Percentiles rank a stretch among this genome's conserved stretches.
Evolutionary conservation across 2,888 invertebrate genomes (phyloP).

Genomic region (Himalopsyche tibetana): DNA sequence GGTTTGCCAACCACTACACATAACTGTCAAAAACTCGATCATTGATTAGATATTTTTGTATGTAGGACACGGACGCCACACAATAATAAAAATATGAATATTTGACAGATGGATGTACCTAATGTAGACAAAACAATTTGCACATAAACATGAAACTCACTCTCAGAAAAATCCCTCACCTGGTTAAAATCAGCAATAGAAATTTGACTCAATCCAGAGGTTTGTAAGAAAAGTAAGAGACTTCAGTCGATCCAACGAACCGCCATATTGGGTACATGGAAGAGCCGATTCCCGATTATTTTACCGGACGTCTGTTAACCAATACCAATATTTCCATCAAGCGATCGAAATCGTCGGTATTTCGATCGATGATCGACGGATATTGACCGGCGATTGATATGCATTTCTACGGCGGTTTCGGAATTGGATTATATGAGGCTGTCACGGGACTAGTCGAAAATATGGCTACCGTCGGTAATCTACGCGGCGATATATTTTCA

Average conservation of each 20-base stretch:
- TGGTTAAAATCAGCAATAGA: conserved; percentile 38
- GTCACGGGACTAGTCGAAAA: conserved; percentile 1
- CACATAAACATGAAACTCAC: conserved; percentile 32
- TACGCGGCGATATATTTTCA: conserved; percentile 28
- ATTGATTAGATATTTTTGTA: not conserved
- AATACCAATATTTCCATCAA: conserved; percentile 4
- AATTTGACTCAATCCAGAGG: conserved; percentile 39
- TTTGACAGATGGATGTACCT: conserved; percentile 26
- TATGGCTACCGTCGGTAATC: conserved; percentile 28
- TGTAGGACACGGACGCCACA: not conserved
- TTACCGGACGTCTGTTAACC: conserved; percentile 23
- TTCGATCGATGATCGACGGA: conserved; percentile 7
- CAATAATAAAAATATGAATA: conserved; percentile 7
- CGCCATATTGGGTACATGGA: conserved; percentile 38
- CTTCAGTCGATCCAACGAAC: conserved; percentile 39
- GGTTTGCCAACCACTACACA: conserved; percentile 31
- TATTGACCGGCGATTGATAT: not conserved
- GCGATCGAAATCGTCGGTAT: conserved; percentile 30
- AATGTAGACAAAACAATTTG: conserved; percentile 24
- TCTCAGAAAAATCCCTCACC: conserved; percentile 42
- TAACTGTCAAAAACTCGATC: not conserved
- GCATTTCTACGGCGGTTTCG: conserved; percentile 20
- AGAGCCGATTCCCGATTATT: conserved; percentile 28
- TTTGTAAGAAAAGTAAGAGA: conserved; percentile 37
- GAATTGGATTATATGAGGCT: not conserved